Percentiles rank a stretch among this genome's conserved stretches.
phyloP scores from a whole-genome alignment of 1,140 invertebrate genomes.

The Centruroides sculpturatus region DNA sequence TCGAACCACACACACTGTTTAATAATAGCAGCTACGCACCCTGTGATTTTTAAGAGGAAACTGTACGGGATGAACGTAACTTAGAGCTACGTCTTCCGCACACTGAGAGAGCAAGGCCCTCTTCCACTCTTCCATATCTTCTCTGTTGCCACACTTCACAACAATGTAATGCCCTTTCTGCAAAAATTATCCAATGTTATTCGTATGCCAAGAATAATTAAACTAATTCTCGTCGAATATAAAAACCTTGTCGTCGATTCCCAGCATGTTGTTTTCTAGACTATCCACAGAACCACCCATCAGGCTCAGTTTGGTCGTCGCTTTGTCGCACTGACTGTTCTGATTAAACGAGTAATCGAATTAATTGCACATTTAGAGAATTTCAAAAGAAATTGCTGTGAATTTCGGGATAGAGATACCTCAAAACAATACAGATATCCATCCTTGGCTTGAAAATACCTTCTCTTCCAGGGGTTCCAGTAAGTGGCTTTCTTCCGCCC shows the following conservation, averaged over 20 bases:
- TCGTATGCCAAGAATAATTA: no score
- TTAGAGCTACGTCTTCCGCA: conserved; percentile 34
- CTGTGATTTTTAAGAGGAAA: conserved; percentile 28
- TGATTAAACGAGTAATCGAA: conserved; percentile 19
- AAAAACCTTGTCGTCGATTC: conserved; percentile 39
- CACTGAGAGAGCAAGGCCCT: conserved; percentile 38
- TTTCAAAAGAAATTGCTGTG: background rate
- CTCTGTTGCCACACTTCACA: conserved; percentile 32
- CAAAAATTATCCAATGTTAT: background rate
- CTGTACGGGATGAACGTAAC: conserved; percentile 36
- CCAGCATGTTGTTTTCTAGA: conserved; percentile 36
- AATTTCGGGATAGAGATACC: conserved; percentile 21
- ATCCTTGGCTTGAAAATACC: conserved; percentile 36
- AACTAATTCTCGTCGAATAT: no score
- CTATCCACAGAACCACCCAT: conserved; percentile 39
- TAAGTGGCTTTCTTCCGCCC: conserved; percentile 39
- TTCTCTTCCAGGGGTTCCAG: conserved; percentile 42
- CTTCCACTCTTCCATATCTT: conserved; percentile 37
- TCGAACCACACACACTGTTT: background rate
- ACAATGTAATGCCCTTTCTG: conserved; percentile 41
- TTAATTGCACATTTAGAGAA: background rate
- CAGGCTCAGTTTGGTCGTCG: conserved; percentile 34
- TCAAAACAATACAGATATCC: conserved; percentile 39
- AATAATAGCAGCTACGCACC: conserved; percentile 18
- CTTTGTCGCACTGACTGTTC: conserved; percentile 32